Evolutionary conservation across 2,888 invertebrate species (phyloP), one percentile per base, ranked within the genome.

Genomic region (Coleophora deauratella): DNA sequence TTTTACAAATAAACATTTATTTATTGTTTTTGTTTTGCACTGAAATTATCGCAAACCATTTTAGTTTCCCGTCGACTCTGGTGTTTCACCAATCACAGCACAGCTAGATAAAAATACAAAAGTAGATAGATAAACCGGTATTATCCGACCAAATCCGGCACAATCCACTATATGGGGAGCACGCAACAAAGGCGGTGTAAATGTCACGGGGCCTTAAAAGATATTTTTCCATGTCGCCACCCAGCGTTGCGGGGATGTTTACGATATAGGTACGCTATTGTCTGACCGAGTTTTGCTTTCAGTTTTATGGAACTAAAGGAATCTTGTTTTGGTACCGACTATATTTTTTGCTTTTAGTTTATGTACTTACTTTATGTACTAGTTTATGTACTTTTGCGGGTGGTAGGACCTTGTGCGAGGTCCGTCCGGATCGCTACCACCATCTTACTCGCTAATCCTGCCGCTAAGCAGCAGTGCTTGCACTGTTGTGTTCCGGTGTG

Each of bases 121-220:
- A 11, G 32, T 21, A 21, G 21, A 21, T 36, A 31, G 31, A 40
- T 40, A 12, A 21, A 21, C 31, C 34, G 15, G 27, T 33, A 37
- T 37, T 41, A 41, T 41, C 37, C 41, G 41, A 15, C 31, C 7
- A 38, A 32, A 38, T 44, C 40, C 21, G 21, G 21, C 21, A 6
- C 21, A 21, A 21, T 21, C 21, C 32, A 37, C 27, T 32, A 33
- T 15, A 31, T 33, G 6, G 21, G 21, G 21, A 27, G 31, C 27
- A 40, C 41, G 45, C 44, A 46, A 47, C 51, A 51, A 50, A 45
- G 50, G 36, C 36, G 38, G 38, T 46, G 47, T 42, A 49, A 46
- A 50, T 50, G 46, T 51, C 49, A 46, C 46, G 46, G 45, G 39
- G 21, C 40, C 44, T 43, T 47, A 47, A 50, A 46, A 47, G 42